Evolutionary conservation across 2,888 invertebrate genomes (phyloP).

Genomic region (Villa cingulata): DNA sequence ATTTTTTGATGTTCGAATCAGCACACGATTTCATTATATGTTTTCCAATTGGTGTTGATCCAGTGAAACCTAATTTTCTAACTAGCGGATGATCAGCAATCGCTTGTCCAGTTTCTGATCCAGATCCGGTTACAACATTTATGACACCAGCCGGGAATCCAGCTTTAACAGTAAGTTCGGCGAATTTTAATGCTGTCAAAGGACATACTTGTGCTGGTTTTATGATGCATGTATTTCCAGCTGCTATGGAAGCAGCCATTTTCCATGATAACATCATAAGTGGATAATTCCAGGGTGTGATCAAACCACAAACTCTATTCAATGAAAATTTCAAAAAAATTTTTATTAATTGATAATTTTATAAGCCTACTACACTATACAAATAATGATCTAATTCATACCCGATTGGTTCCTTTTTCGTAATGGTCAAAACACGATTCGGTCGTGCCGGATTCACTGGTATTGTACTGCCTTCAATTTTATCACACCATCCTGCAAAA

Average conservation of each 20-base stretch:
- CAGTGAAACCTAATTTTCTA: slow-evolving; percentile 90
- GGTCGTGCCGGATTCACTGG: slow-evolving; percentile 88
- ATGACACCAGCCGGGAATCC: slow-evolving; percentile 92
- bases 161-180: slow-evolving; percentile 76
- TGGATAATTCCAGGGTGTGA: slow-evolving; percentile 97
- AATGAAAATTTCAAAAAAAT: slow-evolving; percentile 3
- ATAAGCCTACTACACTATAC: too few relatives aligned
- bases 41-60: slow-evolving; percentile 79
- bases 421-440: slow-evolving; percentile 76
- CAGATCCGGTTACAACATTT: slow-evolving; percentile 80
- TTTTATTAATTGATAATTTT: too few relatives aligned
- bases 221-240: slow-evolving; percentile 91
- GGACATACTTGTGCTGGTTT: slow-evolving; percentile 91
- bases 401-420: slow-evolving; percentile 83
- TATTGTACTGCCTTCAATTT: slow-evolving; percentile 82
- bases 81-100: slow-evolving; percentile 73
- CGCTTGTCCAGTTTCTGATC: slow-evolving; percentile 69
- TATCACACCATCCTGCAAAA: slow-evolving; percentile 95
- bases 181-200: slow-evolving; percentile 87
- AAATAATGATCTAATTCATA: slow-evolving; percentile 27
- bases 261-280: slow-evolving; percentile 99
- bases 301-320: slow-evolving; percentile 70
- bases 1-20: slow-evolving; percentile 83
- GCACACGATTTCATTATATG: slow-evolving; percentile 87
- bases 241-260: slow-evolving; percentile 93